These are phyloP conservation scores for Lithophane semibrunnea DNA, from an alignment of 2,888 invertebrate genomes.

Conservation along the genomic window DNA sequence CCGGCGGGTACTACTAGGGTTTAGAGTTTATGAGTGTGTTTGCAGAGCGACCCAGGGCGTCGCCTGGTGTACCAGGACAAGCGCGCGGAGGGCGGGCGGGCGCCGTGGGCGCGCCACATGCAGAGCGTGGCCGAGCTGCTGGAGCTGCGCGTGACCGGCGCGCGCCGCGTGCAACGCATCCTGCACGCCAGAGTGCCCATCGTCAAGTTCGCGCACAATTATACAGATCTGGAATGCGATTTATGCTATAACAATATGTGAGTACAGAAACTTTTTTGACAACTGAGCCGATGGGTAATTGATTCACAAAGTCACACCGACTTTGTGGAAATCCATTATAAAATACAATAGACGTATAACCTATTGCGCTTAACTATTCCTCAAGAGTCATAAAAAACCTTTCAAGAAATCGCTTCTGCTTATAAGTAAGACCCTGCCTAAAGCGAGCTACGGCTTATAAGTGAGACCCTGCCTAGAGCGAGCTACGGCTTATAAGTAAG, in stretches of 20 bases:
- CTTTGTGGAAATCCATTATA: too few relatives aligned
- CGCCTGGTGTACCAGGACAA: conserved; percentile 85
- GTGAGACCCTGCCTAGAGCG: too few relatives aligned
- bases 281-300: background rate
- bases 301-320: too few relatives aligned
- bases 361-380: too few relatives aligned
- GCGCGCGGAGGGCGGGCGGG: conserved; percentile 86
- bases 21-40: conserved; percentile 20
- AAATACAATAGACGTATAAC: too few relatives aligned
- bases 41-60: conserved; percentile 69
- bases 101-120: conserved; percentile 93
- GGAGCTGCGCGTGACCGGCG: conserved; percentile 94
- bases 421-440: too few relatives aligned
- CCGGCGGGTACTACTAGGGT: background rate
- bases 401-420: too few relatives aligned
- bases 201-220: conserved; percentile 95
- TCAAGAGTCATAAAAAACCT: too few relatives aligned
- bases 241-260: conserved; percentile 95
- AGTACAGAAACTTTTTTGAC: conserved; percentile 74
- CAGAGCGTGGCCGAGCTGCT: conserved; percentile 93
- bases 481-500: too few relatives aligned
- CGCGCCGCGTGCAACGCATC: conserved; percentile 93
- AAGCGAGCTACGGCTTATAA: too few relatives aligned
- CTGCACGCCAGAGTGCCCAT: conserved; percentile 97
- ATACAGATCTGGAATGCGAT: conserved; percentile 95